A percentile compares a stretch with the other conserved stretches of the same genome.
Evolutionary conservation across 2,888 invertebrate species (phyloP).

Genomic region (Ormyrus labotus): DNA sequence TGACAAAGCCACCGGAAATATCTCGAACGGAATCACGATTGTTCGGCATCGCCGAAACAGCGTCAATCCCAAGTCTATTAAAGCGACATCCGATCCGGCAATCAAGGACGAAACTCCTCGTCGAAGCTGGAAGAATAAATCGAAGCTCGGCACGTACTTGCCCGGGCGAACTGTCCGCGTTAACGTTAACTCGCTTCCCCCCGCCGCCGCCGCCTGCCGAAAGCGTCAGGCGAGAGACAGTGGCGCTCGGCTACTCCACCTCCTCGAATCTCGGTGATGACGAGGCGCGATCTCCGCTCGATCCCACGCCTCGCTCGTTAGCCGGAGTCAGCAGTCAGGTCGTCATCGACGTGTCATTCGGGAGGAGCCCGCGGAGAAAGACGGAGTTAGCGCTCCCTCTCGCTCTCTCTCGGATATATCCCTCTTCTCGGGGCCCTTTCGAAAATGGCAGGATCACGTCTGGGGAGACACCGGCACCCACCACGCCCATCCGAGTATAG

Average conservation of each 20-base stretch:
- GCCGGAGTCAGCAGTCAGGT: constrained; percentile 74
- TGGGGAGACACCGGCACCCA: constrained; percentile 47
- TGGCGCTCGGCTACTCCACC: constrained; percentile 30
- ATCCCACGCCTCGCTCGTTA: constrained; percentile 75
- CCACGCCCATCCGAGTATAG: constrained; percentile 60
- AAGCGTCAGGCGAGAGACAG: constrained; percentile 37
- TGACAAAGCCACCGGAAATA: background rate
- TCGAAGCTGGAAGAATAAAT: constrained; percentile 33
- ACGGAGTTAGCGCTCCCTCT: background rate
- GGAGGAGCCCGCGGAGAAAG: constrained; percentile 40
- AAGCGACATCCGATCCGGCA: too few relatives aligned
- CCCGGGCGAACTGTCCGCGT: constrained; percentile 35
- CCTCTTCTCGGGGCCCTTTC: constrained; percentile 34
- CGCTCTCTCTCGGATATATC: background rate
- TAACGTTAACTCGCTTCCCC: constrained; percentile 41
- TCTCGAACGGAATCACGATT: background rate
- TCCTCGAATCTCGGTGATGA: constrained; percentile 67
- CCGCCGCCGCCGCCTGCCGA: constrained; percentile 14
- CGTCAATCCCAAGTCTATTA: background rate
- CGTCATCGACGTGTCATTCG: constrained; percentile 76
- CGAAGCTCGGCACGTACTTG: constrained; percentile 46
- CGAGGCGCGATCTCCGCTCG: constrained; percentile 73
- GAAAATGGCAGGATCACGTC: constrained; percentile 58
- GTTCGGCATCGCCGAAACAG: background rate
- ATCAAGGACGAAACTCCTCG: background rate